Base-by-base conservation (phyloP, 1,140 invertebrate genomes). In the Drosophila mauritiana region DNA sequence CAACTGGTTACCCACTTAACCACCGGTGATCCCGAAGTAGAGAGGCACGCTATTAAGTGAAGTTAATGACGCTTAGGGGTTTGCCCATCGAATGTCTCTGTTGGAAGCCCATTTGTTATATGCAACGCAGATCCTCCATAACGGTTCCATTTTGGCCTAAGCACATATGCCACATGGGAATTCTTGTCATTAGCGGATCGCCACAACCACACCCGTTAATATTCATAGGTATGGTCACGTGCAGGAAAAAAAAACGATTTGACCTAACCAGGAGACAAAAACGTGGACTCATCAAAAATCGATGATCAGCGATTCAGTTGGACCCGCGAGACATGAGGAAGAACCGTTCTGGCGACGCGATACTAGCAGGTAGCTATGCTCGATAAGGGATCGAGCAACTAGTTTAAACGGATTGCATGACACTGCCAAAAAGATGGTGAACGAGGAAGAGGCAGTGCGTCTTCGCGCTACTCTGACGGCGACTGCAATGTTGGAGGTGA, bases 231-330 rank as follows among this genome's bases (percentile, higher is more conserved):
- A 17, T 76, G 48, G 49, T 68, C 69, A 69, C 69, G 78, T 68
- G 56, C 58, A 72, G 46, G 25, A 55, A 55, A n/a, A 75, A 73
- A 42, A 53, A 80, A 67, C 73, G 73, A 70, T 58, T 70, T 70
- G 73, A 85, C 82, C 69, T 80, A 73, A 62, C 68, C 74, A 81
- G 46, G 53, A 74, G 77, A 76, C 78, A 82, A 54, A 74, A 81
- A 78, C 73, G 67, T 82, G 80, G 69, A 67, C 68, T 58, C 79
- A 78, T 82, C 73, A 61, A 11, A 22, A 31, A 69, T 62, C 70
- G 75, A 69, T 61, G 53, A 75, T 78, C 61, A 56, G 10, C 51
- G 76, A 55, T 80, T 65, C 57, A 72, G 20, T 45, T 54, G 37
- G 57, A 64, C 61, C 37, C 57, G 27, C 25, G 63, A 42, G 62